Percentiles rank a stretch among this genome's conserved stretches.
Evolutionary conservation across 2,113 vertebrate genomes (phyloP).

Genomic region (Scalopus aquaticus): DNA sequence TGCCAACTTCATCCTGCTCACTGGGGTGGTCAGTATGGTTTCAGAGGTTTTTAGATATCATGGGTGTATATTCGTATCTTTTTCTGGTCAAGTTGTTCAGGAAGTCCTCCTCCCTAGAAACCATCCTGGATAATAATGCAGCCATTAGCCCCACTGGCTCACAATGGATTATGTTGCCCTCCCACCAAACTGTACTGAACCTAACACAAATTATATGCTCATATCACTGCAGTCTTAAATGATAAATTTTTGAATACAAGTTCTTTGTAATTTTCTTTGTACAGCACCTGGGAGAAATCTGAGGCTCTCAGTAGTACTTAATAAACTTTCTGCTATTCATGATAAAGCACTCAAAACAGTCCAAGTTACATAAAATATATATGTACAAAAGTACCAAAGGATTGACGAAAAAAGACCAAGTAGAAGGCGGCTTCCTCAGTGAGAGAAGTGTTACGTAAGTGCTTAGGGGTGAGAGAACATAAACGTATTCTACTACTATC

Average conservation of each 20-base stretch:
- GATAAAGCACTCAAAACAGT: neutral
- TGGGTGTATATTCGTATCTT: neutral
- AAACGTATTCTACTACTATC: neutral
- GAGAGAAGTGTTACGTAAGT: neutral
- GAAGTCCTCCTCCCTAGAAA: constrained; percentile 12
- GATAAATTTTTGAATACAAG: neutral
- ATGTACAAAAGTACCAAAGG: neutral
- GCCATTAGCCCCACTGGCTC: neutral
- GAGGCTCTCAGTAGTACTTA: neutral
- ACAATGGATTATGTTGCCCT: neutral
- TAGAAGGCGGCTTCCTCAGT: neutral
- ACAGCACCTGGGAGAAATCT: neutral
- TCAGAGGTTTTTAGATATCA: neutral
- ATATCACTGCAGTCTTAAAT: neutral
- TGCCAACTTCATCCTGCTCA: neutral
- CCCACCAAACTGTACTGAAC: neutral
- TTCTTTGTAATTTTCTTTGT: constrained; percentile 20
- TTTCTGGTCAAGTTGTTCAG: neutral
- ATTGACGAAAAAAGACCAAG: neutral
- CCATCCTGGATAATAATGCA: neutral
- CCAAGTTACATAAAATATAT: neutral
- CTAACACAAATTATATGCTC: neutral
- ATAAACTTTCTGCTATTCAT: neutral
- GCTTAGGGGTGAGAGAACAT: neutral
- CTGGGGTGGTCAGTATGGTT: neutral